A percentile compares a stretch with the other conserved stretches of the same genome.
phyloP scores from a whole-genome alignment of 2,113 vertebrate species.

The Empidonax alnorum region DNA sequence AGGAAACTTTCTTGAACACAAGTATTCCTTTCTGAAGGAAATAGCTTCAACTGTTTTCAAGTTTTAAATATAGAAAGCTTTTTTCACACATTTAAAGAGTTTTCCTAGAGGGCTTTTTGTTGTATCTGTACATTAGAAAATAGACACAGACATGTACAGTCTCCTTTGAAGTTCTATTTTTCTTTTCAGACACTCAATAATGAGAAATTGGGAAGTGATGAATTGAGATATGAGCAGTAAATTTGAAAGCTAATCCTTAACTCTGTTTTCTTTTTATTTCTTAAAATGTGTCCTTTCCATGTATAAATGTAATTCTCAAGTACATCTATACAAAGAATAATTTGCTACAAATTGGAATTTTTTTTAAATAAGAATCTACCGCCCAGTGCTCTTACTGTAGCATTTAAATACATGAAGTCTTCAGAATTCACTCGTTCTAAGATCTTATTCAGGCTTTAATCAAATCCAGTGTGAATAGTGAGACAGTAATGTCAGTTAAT shows the following conservation, averaged over 20 bases:
- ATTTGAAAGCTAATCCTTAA: slow-evolving; percentile 40
- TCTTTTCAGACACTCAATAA: slow-evolving; percentile 22
- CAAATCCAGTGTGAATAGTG: slow-evolving; percentile 22
- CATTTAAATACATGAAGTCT: slow-evolving; percentile 8
- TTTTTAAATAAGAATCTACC: not conserved
- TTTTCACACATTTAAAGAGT: not conserved
- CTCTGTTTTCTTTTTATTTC: slow-evolving; percentile 17
- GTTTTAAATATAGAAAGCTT: slow-evolving; percentile 39
- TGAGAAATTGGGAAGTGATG: slow-evolving; percentile 36
- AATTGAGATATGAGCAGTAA: slow-evolving; percentile 19
- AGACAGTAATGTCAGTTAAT: slow-evolving; percentile 25
- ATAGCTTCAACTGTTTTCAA: slow-evolving; percentile 22
- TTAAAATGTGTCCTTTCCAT: slow-evolving; percentile 1
- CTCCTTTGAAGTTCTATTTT: slow-evolving; percentile 43
- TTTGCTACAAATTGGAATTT: slow-evolving; percentile 9
- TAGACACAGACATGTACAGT: not conserved
- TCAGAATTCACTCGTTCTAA: slow-evolving; percentile 20
- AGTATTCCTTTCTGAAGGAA: not conserved
- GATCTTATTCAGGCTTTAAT: slow-evolving; percentile 40
- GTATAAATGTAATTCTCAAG: slow-evolving; percentile 11
- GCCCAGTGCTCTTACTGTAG: not conserved
- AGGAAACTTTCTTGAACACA: slow-evolving; percentile 6
- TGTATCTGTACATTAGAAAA: slow-evolving; percentile 36
- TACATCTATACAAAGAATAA: slow-evolving; percentile 27
- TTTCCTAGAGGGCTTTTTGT: slow-evolving; percentile 27